Base-by-base conservation (phyloP, 2,797 vertebrate genomes). In the Coracias cyanogaster region DNA sequence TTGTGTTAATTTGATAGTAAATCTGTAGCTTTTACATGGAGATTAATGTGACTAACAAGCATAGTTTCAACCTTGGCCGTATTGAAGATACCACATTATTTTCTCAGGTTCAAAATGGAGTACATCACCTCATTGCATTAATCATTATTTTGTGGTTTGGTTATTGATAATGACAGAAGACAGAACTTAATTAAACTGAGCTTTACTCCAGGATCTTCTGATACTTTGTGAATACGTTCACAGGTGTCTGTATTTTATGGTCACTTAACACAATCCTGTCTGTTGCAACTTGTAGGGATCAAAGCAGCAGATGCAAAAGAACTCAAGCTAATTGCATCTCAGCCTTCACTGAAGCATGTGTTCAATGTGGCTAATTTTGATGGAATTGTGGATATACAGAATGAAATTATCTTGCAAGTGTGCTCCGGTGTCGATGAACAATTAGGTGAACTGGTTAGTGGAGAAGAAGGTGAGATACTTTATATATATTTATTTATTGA, bases 371-470 rank as follows among this genome's bases (percentile, higher is more conserved):
- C 98, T 70, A 98, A 98, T 97, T 99, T 99, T 73, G 98, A 99
- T 91, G 79, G 95, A 33, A 99, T 99, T 96, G 98, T 97, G 94
- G 98, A 94, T 9, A 98, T 99, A 88, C 99, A 99, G 97, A 98
- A 97, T 78, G 97, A 98, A 81, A 98, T 99, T 41, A 98, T 99
- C 65, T 94, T 97, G 35, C 98, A 99, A 94, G 98, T 99, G 96
- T 99, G 99, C 93, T 98, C 98, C 0, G 98, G 98, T 10, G 99
- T 99, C 4, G 99, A 99, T 14, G 98, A 99, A 43, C 99, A 99
- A 17, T 97, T 99, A 31, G 98, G 96, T 93, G 97, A 98, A n/a
- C 87, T 99, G 17, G 97, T 98, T 96, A 99, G 99, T 82, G 99
- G 99, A 89, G 99, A 99, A 70, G 99, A 99, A 99, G 98, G 99